phyloP scores from a whole-genome alignment of 2,113 vertebrate genomes.

The Gnathonemus longibarbis region DNA sequence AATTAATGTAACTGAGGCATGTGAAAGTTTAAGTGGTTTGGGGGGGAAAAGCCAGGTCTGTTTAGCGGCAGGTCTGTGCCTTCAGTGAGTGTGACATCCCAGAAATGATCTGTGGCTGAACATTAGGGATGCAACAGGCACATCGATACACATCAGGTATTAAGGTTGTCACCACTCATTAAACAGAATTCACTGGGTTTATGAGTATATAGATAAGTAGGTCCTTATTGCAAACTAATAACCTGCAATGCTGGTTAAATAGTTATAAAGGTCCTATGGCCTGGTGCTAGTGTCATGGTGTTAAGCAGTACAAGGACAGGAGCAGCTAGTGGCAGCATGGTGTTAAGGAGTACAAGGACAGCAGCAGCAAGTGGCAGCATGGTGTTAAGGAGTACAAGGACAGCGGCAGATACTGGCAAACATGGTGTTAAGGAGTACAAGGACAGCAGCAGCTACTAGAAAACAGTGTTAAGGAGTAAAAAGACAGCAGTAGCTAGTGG shows the following conservation, averaged over 20 bases:
- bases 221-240: slow-evolving; percentile 15
- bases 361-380: neutral
- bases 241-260: slow-evolving; percentile 32
- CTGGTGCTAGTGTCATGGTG: slow-evolving; percentile 35
- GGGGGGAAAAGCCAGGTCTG: neutral
- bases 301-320: slow-evolving; percentile 41
- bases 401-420: neutral
- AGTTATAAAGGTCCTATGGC: slow-evolving; percentile 41
- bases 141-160: neutral
- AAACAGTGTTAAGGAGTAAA: slow-evolving; percentile 42
- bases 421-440: neutral
- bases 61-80: neutral
- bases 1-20: neutral
- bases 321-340: slow-evolving; percentile 22
- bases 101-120: neutral
- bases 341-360: neutral
- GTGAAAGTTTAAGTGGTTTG: neutral
- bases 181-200: neutral
- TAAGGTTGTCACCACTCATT: neutral
- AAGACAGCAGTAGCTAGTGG: slow-evolving; percentile 12
- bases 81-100: neutral
- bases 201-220: neutral
- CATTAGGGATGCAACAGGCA: neutral
- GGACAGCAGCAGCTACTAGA: slow-evolving; percentile 19
- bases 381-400: neutral